Conservation (phyloP, 2,113 vertebrate species). For the Crotalus tigris region DNA sequence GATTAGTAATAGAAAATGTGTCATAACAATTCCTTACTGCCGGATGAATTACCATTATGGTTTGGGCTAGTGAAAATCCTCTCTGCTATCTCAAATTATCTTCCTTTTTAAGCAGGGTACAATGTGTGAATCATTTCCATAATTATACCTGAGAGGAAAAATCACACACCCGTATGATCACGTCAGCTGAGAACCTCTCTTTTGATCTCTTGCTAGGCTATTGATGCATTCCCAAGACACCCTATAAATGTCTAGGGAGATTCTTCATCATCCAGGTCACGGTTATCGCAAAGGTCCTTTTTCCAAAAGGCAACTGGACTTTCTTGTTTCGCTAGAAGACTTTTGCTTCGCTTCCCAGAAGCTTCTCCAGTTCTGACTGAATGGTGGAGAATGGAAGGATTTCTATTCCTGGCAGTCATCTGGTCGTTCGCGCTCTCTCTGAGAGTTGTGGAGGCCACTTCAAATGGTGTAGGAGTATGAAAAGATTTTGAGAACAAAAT, state of each 20-base stretch:
- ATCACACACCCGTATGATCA: slow-evolving; percentile 50
- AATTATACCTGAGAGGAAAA: slow-evolving; percentile 56
- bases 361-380: no score
- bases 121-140: slow-evolving; percentile 62
- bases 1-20: slow-evolving; percentile 66
- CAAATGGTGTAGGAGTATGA: neutral
- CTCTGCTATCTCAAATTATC: slow-evolving; percentile 61
- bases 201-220: slow-evolving; percentile 49
- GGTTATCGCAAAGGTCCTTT: no score
- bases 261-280: no score
- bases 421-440: no score
- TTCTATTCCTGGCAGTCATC: no score
- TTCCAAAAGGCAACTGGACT: no score
- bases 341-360: no score
- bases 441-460: neutral
- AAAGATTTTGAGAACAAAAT: neutral
- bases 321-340: no score
- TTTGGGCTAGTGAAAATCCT: slow-evolving; percentile 63
- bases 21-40: slow-evolving; percentile 66
- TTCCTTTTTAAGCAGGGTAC: slow-evolving; percentile 55
- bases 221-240: slow-evolving; percentile 48
- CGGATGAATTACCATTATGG: slow-evolving; percentile 65
- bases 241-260: slow-evolving; percentile 22
- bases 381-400: no score
- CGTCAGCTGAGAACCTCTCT: slow-evolving; percentile 55